These are phyloP conservation scores for Anas platyrhynchos DNA, from an alignment of 2,113 vertebrate genomes.

Conservation along the genomic window DNA sequence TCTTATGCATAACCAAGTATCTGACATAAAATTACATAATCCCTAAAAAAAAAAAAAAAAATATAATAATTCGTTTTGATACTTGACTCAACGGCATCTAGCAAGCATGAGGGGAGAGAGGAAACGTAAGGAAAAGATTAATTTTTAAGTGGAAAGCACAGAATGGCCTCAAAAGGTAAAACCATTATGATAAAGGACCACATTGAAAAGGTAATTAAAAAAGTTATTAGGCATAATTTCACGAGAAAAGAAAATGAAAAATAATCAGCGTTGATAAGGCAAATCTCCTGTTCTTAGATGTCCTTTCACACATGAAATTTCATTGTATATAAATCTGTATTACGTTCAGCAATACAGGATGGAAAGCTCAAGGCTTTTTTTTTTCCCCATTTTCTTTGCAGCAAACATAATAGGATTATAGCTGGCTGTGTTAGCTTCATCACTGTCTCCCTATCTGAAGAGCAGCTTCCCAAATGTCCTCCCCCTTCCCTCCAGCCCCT, in stretches of 20 bases:
- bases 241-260: background rate
- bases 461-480: background rate
- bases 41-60: background rate
- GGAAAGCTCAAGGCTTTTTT: background rate
- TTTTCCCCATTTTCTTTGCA: background rate
- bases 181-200: background rate
- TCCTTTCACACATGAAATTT: background rate
- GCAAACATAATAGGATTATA: background rate
- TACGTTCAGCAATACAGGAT: background rate
- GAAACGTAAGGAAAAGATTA: conserved; percentile 13
- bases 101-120: background rate
- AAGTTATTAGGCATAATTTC: conserved; percentile 17
- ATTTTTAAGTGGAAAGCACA: conserved; percentile 30
- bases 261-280: conserved; percentile 24
- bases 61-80: background rate
- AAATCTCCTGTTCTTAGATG: background rate
- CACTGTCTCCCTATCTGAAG: background rate
- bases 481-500: background rate
- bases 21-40: conserved; percentile 36
- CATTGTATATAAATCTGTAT: background rate
- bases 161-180: conserved; percentile 39
- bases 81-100: background rate
- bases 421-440: background rate
- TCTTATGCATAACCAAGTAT: background rate
- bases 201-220: conserved; percentile 16